Base-by-base conservation (phyloP, 2,113 vertebrate species). In the Plotosus lineatus region DNA sequence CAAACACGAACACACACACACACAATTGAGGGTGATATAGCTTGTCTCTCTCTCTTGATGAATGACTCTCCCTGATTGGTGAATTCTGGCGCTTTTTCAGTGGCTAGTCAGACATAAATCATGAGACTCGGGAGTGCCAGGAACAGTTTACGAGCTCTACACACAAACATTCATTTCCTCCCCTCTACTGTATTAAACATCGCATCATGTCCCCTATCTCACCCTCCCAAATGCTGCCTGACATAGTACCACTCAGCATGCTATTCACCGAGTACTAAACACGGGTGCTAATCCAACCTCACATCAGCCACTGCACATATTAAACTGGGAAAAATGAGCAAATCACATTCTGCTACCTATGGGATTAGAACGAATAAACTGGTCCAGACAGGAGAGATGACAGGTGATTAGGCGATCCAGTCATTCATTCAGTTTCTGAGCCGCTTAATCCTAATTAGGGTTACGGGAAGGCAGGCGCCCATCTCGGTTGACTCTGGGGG, bases 11-110 rank as follows among this genome's bases (percentile, higher is more conserved):
- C 7, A 78, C 46, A 23, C 7, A 58, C 76, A 51, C 23, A 33
- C 50, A 48, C 28, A 0, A 23, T 17, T 40, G 56, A 53, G 10
- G 31, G 58, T 68, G 74, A 26, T 58, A 81, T 33, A 48, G 38
- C 79, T 71, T 58, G 60, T 33, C 61, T 48, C 7, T 36, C 7
- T 36, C 14, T 50, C 26, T 38, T 82, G 79, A 84, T 76, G 56
- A 76, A 82, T 84, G 76, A 77, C 71, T 76, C 21, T 14, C 71
- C 48, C 26, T 75, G 72, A 85, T 81, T 82, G 81, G 69, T 66
- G 69, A 75, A 84, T 83, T 82, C 53, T 74, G 74, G 55, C 23
- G 38, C 76, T 75, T 68, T 79, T 81, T 46, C 40, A 44, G 46
- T 26, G 42, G 51, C 60, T 26, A 55, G 63, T 44, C 48, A 48